These are phyloP conservation scores for Semaprochilodus insignis DNA, from an alignment of 2,797 vertebrate genomes.

Conservation along the genomic window DNA sequence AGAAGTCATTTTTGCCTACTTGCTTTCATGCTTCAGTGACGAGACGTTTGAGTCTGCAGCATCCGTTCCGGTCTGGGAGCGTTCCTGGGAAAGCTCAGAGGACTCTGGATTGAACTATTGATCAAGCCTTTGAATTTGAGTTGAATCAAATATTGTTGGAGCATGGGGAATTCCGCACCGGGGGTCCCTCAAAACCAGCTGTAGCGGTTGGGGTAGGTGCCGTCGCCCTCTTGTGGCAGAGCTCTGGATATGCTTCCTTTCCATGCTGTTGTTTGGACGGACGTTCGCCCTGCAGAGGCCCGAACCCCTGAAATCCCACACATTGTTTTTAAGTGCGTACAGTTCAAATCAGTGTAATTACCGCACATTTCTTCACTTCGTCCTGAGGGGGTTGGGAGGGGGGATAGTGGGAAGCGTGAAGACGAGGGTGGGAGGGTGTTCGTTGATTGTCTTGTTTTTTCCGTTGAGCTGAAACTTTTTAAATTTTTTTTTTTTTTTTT, in stretches of 20 bases:
- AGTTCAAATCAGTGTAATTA: conserved; percentile 40
- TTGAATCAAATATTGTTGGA: background rate
- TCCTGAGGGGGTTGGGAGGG: conserved; percentile 2
- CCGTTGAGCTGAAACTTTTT: background rate
- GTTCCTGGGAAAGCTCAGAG: background rate
- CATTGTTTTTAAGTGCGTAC: conserved; percentile 38
- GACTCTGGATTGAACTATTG: background rate
- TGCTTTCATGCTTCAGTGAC: conserved; percentile 11
- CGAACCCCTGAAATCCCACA: conserved; percentile 3
- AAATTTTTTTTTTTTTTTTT: too few species aligned
- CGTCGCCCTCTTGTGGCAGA: background rate
- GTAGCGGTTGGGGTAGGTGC: too few species aligned
- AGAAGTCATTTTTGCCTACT: conserved; percentile 17
- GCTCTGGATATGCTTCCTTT: background rate
- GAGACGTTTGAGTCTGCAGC: background rate
- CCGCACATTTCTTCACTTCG: conserved; percentile 9
- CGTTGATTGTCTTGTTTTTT: background rate
- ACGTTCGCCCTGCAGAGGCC: background rate
- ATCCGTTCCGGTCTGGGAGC: background rate
- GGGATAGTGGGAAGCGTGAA: conserved; percentile 15
- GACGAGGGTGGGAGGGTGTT: background rate
- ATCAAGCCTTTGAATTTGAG: background rate
- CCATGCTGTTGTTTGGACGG: background rate
- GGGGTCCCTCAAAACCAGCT: background rate
- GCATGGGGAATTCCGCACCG: too few species aligned